Percentiles rank a stretch among this genome's conserved stretches.
These are phyloP conservation scores for Nothoprocta pentlandii DNA, from an alignment of 2,113 vertebrate species.

Conservation along the genomic window DNA sequence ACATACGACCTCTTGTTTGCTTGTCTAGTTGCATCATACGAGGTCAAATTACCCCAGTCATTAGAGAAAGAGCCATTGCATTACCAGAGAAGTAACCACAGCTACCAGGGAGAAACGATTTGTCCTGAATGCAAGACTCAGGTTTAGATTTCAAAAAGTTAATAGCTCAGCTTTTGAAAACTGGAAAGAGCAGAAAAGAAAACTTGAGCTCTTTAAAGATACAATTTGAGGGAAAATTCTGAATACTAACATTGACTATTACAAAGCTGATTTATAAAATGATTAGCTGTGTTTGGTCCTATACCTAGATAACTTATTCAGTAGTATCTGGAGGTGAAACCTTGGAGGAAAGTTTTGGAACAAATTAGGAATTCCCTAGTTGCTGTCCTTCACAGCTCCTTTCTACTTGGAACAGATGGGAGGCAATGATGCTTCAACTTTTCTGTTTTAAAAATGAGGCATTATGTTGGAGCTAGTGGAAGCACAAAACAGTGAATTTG, in stretches of 20 bases:
- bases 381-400: not conserved
- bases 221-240: not conserved
- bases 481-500: not conserved
- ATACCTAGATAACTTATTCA: not conserved
- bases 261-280: slow-evolving; percentile 14
- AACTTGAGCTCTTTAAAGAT: not conserved
- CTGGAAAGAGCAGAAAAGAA: not conserved
- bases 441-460: not conserved
- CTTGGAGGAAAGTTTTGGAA: not conserved
- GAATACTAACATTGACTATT: not conserved
- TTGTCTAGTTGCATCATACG: not conserved
- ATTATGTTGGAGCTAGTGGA: not conserved
- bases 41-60: not conserved
- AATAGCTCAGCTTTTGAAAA: slow-evolving; percentile 25
- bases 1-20: not conserved
- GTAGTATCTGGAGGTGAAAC: not conserved
- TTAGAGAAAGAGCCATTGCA: not conserved
- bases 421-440: not conserved
- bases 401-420: not conserved
- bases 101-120: not conserved
- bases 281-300: not conserved
- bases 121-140: not conserved
- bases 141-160: not conserved
- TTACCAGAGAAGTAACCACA: not conserved
- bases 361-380: not conserved